A percentile compares a stretch with the other conserved stretches of the same genome.
Conservation (phyloP, 2,888 invertebrate species). For the Nomada lathburiana region DNA sequence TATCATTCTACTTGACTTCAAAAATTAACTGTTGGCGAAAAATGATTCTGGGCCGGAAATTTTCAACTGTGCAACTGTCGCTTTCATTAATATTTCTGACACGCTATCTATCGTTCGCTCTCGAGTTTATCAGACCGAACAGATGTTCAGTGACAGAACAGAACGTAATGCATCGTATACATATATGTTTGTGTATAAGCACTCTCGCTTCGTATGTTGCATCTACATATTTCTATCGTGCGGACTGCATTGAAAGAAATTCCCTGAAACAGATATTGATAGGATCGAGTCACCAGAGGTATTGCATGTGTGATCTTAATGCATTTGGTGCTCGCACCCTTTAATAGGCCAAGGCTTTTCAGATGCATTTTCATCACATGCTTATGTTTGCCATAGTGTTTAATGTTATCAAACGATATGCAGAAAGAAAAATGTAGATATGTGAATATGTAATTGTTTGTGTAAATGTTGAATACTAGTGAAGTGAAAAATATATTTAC, state of each 20-base stretch:
- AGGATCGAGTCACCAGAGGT: conserved; percentile 9
- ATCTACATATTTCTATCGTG: conserved; percentile 4
- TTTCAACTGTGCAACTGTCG: too few relatives aligned
- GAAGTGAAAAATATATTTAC: too few relatives aligned
- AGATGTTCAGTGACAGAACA: conserved; percentile 24
- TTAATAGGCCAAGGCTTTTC: conserved; percentile 65
- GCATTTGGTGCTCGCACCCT: conserved; percentile 60
- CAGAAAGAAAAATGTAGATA: background rate
- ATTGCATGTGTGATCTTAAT: conserved; percentile 36
- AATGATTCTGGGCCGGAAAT: background rate
- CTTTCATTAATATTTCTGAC: background rate
- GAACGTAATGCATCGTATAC: conserved; percentile 28
- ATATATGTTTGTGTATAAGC: background rate
- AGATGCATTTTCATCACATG: conserved; percentile 44
- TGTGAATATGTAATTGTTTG: background rate
- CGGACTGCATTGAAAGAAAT: conserved; percentile 7
- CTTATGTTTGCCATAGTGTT: background rate
- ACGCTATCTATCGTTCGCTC: conserved; percentile 8
- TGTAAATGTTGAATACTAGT: background rate
- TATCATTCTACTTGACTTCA: background rate
- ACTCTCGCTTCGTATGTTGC: background rate
- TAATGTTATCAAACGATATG: background rate
- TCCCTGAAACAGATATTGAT: conserved; percentile 22
- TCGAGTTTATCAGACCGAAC: conserved; percentile 28
- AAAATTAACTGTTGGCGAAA: background rate